phyloP scores from a whole-genome alignment of 2,888 invertebrate species.

The Agonopterix subpropinquella region DNA sequence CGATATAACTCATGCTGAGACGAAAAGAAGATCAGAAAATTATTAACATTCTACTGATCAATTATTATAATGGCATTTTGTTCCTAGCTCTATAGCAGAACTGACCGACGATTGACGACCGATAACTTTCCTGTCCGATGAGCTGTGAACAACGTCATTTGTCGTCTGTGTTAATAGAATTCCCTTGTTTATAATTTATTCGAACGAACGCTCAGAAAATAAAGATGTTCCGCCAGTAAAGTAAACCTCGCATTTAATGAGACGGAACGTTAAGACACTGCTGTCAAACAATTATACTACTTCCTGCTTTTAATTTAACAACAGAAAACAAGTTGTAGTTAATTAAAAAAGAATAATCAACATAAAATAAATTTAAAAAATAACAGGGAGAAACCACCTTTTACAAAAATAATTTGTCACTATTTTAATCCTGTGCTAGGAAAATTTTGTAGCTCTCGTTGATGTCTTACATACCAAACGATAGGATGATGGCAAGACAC shows the following conservation, averaged over 20 bases:
- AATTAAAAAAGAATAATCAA: not conserved
- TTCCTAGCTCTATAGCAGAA: conserved; percentile 17
- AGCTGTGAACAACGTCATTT: conserved; percentile 34
- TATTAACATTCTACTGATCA: too few species aligned
- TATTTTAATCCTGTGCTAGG: too few species aligned
- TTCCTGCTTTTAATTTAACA: too few species aligned
- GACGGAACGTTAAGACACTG: not conserved
- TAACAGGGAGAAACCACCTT: too few species aligned
- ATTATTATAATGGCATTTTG: too few species aligned
- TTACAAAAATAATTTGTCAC: too few species aligned
- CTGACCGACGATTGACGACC: conserved; percentile 11
- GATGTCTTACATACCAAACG: conserved; percentile 15
- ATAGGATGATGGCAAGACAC: not conserved
- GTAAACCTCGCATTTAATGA: conserved; percentile 3
- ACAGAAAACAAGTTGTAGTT: not conserved
- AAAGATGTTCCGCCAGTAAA: conserved; percentile 1
- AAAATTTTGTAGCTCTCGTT: conserved; percentile 11
- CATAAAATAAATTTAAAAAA: too few species aligned
- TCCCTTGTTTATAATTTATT: conserved; percentile 3
- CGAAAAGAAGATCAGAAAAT: too few species aligned
- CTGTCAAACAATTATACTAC: too few species aligned
- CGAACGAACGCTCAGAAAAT: conserved; percentile 1
- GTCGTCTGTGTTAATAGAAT: conserved; percentile 29
- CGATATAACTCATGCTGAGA: too few species aligned
- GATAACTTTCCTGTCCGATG: conserved; percentile 27